Evolutionary conservation across 2,888 invertebrate species (phyloP).

Genomic region (Schizaphis graminum): DNA sequence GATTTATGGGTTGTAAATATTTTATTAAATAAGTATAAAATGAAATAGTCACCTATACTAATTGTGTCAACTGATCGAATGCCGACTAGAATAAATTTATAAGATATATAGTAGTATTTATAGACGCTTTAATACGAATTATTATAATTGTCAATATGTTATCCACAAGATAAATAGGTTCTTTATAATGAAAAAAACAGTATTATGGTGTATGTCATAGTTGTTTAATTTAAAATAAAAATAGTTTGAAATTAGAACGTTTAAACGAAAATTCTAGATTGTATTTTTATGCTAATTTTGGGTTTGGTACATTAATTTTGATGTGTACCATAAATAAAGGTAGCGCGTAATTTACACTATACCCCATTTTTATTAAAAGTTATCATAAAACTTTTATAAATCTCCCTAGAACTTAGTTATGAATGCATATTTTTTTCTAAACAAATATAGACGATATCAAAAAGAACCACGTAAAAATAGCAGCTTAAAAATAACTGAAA

Average conservation of each 20-base stretch:
- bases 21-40: neutral
- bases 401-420: neutral
- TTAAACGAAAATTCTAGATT: slow-evolving; percentile 32
- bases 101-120: neutral
- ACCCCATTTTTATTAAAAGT: slow-evolving; percentile 44
- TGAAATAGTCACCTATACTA: neutral
- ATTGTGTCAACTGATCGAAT: neutral
- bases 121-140: neutral
- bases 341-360: slow-evolving; percentile 32
- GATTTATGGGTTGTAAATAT: neutral
- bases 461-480: neutral
- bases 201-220: slow-evolving; percentile 13
- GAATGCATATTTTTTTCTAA: neutral
- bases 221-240: slow-evolving; percentile 54
- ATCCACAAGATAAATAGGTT: neutral
- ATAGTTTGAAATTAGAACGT: slow-evolving; percentile 25
- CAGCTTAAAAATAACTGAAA: neutral
- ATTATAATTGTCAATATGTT: neutral
- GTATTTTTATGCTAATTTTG: slow-evolving; percentile 52
- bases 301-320: slow-evolving; percentile 50
- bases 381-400: slow-evolving; percentile 32
- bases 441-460: neutral
- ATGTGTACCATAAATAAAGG: slow-evolving; percentile 53
- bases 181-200: neutral
- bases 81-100: neutral